A percentile compares a stretch with the other conserved stretches of the same genome.
These are phyloP conservation scores for Rhagonycha lutea DNA, from an alignment of 2,888 invertebrate genomes.

Conservation along the genomic window DNA sequence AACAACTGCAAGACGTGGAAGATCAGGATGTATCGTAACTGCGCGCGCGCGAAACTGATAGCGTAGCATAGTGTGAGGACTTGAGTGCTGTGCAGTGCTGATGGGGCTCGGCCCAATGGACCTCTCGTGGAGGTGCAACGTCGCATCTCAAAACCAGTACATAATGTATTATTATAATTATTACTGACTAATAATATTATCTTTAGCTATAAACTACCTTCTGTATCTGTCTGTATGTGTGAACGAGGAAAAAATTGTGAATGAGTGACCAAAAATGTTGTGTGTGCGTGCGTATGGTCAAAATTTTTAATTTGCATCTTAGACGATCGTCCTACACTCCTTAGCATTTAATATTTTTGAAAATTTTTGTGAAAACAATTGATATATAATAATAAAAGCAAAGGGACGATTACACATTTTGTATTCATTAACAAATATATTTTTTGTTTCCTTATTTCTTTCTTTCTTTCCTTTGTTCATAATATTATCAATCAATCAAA, in stretches of 20 bases:
- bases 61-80: slow-evolving; percentile 23
- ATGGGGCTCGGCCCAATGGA: slow-evolving; percentile 26
- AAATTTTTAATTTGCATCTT: slow-evolving; percentile 8
- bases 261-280: slow-evolving; percentile 15
- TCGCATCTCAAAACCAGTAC: slow-evolving; percentile 42
- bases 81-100: slow-evolving; percentile 30
- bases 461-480: not conserved
- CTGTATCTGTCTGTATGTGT: slow-evolving; percentile 33
- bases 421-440: not conserved
- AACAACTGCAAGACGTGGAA: slow-evolving; percentile 90
- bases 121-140: slow-evolving; percentile 21
- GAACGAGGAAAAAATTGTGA: slow-evolving; percentile 13
- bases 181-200: slow-evolving; percentile 30
- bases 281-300: not conserved
- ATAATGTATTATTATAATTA: slow-evolving; percentile 55
- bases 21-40: slow-evolving; percentile 95
- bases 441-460: not conserved
- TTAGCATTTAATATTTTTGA: not conserved
- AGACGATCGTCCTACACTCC: not conserved
- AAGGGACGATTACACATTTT: not conserved
- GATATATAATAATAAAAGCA: not conserved
- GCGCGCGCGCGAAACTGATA: slow-evolving; percentile 21
- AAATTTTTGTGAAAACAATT: not conserved
- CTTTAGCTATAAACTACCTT: slow-evolving; percentile 36
- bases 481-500: not conserved